phyloP scores from a whole-genome alignment of 2,113 vertebrate genomes.

The Lates calcarifer region DNA sequence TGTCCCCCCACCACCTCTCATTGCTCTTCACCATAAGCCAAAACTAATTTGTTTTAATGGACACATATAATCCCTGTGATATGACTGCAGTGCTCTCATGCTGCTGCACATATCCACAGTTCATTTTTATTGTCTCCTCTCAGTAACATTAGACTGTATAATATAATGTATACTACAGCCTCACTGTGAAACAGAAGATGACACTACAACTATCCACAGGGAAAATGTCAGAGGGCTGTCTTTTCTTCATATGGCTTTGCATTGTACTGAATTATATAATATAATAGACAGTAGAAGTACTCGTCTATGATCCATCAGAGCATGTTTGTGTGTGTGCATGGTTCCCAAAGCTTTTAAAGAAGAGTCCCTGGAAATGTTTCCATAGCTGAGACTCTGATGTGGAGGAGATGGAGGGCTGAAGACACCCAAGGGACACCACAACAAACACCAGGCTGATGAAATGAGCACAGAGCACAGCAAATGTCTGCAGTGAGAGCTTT shows the following conservation, averaged over 20 bases:
- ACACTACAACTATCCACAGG: no score
- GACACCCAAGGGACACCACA: conserved; percentile 11
- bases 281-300: not conserved
- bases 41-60: conserved; percentile 11
- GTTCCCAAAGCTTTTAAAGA: conserved; percentile 37
- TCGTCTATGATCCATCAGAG: not conserved
- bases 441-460: conserved; percentile 1
- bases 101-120: not conserved
- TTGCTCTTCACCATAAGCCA: not conserved
- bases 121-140: not conserved
- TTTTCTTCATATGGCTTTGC: not conserved
- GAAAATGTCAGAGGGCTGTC: not conserved
- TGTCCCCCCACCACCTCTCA: no score
- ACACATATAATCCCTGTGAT: not conserved
- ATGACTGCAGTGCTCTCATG: not conserved
- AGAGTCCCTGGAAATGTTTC: conserved; percentile 18
- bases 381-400: not conserved
- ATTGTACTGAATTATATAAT: not conserved
- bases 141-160: not conserved
- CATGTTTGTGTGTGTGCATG: not conserved
- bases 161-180: not conserved
- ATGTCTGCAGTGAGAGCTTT: not conserved
- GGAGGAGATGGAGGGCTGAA: conserved; percentile 7
- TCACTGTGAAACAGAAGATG: not conserved
- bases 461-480: conserved; percentile 16